phyloP scores from a whole-genome alignment of 1,140 invertebrate species.

The Papilio helenus region DNA sequence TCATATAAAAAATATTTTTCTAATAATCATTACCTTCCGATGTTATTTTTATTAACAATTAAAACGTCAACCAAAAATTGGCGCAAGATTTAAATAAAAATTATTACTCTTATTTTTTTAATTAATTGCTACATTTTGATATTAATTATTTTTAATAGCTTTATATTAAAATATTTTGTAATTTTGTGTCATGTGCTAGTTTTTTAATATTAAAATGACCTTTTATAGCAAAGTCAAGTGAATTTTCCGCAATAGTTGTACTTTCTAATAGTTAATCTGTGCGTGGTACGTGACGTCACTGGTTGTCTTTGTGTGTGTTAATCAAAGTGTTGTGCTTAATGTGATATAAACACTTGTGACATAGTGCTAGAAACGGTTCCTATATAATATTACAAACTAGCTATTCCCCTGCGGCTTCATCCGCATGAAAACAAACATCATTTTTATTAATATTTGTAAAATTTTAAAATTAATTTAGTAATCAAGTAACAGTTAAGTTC shows the following conservation, averaged over 20 bases:
- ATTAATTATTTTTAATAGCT: not conserved
- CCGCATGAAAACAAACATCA: too few relatives aligned
- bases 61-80: not conserved
- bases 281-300: slow-evolving; percentile 49
- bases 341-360: slow-evolving; percentile 1
- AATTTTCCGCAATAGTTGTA: slow-evolving; percentile 37
- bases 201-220: slow-evolving; percentile 9
- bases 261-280: slow-evolving; percentile 43
- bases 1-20: not conserved
- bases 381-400: too few relatives aligned
- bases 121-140: not conserved
- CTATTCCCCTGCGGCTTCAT: too few relatives aligned
- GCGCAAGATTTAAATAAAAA: not conserved
- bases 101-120: not conserved
- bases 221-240: slow-evolving; percentile 31
- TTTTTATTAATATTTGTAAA: too few relatives aligned
- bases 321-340: slow-evolving; percentile 37
- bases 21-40: not conserved
- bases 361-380: not conserved
- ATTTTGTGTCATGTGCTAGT: slow-evolving; percentile 8
- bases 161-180: not conserved
- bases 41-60: not conserved
- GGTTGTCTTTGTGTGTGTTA: slow-evolving; percentile 35
- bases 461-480: too few relatives aligned
- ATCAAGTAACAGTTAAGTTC: too few relatives aligned